These are phyloP conservation scores for Pseudomugil tenellus DNA, from an alignment of 2,797 vertebrate species.

Conservation along the genomic window DNA sequence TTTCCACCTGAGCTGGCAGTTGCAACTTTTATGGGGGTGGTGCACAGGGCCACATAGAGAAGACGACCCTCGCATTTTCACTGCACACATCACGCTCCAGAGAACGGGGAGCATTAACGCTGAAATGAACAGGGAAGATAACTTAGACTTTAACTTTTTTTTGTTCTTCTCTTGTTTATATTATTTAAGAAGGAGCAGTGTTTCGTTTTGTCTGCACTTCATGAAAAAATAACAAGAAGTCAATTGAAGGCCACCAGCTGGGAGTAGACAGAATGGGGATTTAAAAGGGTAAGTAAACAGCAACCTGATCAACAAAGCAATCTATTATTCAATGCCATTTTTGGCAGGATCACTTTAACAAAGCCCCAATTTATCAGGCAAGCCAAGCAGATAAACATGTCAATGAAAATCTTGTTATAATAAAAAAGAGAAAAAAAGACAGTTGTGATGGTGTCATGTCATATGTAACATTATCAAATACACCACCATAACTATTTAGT, in stretches of 20 bases:
- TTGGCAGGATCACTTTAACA: conserved; percentile 89
- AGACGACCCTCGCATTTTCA: conserved; percentile 72
- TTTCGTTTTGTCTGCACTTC: conserved; percentile 88
- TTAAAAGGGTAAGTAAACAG: conserved; percentile 93
- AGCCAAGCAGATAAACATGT: conserved; percentile 59
- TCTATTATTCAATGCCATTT: conserved; percentile 94
- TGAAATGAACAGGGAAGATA: conserved; percentile 94
- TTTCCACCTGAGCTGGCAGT: conserved; percentile 99
- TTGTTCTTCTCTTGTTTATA: conserved; percentile 77
- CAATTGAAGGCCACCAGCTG: conserved; percentile 92
- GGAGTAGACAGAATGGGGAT: conserved; percentile 88
- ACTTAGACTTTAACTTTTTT: conserved; percentile 76
- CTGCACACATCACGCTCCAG: conserved; percentile 84
- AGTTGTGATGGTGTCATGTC: conserved; percentile 47
- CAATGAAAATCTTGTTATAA: conserved; percentile 41
- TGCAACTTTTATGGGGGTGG: conserved; percentile 93
- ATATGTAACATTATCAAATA: conserved; percentile 36
- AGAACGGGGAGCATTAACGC: conserved; percentile 85
- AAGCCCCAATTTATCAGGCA: conserved; percentile 78
- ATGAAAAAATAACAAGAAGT: conserved; percentile 94
- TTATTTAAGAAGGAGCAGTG: conserved; percentile 86
- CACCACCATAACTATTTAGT: conserved; percentile 33
- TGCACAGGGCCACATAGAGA: conserved; percentile 66
- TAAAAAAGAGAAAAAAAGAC: conserved; percentile 27
- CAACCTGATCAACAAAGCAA: conserved; percentile 90